These are phyloP conservation scores for Eupeodes luniger DNA, from an alignment of 2,888 invertebrate species.

Conservation along the genomic window DNA sequence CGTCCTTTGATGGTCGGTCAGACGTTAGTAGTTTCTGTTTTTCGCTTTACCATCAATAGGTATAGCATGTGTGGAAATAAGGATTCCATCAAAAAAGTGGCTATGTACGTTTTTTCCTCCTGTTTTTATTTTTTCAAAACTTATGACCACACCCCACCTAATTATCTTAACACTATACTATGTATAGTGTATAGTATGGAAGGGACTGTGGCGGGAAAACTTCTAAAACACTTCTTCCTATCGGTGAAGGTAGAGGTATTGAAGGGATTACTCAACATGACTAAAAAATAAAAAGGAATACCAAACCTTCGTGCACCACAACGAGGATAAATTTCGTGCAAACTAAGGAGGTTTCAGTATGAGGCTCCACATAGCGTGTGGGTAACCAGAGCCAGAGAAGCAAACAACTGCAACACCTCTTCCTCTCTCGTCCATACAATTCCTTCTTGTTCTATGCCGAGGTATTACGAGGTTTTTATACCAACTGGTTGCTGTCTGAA, in stretches of 20 bases:
- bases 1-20: constrained; percentile 42
- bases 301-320: constrained; percentile 54
- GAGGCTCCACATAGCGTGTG: constrained; percentile 60
- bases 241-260: background rate
- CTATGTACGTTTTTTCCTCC: background rate
- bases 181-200: background rate
- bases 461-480: background rate
- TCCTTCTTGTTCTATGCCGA: background rate
- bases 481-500: constrained; percentile 37
- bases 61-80: constrained; percentile 48
- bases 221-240: constrained; percentile 34
- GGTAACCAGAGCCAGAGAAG: constrained; percentile 44
- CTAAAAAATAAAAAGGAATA: constrained; percentile 1
- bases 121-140: constrained; percentile 7
- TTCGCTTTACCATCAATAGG: background rate
- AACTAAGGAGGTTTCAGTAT: constrained; percentile 10
- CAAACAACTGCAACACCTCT: constrained; percentile 69
- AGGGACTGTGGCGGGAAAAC: constrained; percentile 43
- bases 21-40: constrained; percentile 29
- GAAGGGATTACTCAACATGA: background rate
- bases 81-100: constrained; percentile 20
- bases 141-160: constrained; percentile 70
- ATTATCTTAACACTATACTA: constrained; percentile 59
- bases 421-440: background rate
- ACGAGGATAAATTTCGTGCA: constrained; percentile 38